Conservation (phyloP, 2,113 vertebrate species). For the Brachyhypopomus gauderio region DNA sequence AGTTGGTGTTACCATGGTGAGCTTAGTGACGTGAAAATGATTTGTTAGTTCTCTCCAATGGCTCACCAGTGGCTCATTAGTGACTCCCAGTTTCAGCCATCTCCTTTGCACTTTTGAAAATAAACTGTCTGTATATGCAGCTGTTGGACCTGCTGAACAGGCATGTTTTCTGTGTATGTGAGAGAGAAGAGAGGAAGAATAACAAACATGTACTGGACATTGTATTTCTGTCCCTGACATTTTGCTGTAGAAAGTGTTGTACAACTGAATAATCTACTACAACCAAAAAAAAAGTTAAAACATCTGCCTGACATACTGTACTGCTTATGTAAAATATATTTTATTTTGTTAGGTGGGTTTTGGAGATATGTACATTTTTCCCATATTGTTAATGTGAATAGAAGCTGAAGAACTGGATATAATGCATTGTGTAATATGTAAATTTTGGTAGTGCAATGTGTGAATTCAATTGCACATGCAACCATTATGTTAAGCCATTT, state of each 20-base stretch:
- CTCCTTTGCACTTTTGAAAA: constrained; percentile 52
- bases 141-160: constrained; percentile 36
- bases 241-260: constrained; percentile 18
- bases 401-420: background rate
- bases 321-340: background rate
- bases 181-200: constrained; percentile 1
- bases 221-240: constrained; percentile 24
- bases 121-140: constrained; percentile 31
- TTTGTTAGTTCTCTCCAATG: background rate
- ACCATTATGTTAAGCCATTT: background rate
- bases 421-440: background rate
- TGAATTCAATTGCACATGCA: background rate
- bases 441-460: constrained; percentile 28
- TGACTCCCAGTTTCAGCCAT: constrained; percentile 13
- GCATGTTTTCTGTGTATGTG: constrained; percentile 14
- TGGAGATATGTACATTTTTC: constrained; percentile 5
- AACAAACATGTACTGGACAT: constrained; percentile 3
- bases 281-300: constrained; percentile 1
- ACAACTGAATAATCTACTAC: background rate
- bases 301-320: constrained; percentile 23
- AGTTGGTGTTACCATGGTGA: background rate
- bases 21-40: constrained; percentile 3
- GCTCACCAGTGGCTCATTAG: constrained; percentile 18
- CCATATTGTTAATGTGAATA: constrained; percentile 32
- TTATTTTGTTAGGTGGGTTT: background rate